These are phyloP conservation scores for Albula goreensis DNA, from an alignment of 2,113 vertebrate genomes.

Conservation along the genomic window DNA sequence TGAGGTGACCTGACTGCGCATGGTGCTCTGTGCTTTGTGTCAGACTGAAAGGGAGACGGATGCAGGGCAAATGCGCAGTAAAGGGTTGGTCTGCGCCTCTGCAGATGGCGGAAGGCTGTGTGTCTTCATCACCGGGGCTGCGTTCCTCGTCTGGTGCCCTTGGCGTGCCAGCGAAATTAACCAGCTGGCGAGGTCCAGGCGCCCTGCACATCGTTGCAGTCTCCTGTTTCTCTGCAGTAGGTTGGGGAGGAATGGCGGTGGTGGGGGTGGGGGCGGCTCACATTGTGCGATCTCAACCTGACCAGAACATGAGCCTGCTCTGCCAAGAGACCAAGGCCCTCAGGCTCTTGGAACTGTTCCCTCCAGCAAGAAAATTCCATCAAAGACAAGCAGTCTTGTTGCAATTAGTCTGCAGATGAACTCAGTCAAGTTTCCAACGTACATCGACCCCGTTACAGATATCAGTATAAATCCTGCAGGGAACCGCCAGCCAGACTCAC, in stretches of 20 bases:
- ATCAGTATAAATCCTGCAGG: neutral
- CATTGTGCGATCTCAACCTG: neutral
- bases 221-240: too few relatives aligned
- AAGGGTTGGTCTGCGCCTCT: neutral
- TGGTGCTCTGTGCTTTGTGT: neutral
- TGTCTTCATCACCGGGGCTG: neutral
- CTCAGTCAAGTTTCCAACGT: neutral
- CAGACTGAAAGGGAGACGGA: neutral
- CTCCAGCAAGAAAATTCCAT: neutral
- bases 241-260: neutral
- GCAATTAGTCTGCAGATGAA: neutral
- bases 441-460: neutral
- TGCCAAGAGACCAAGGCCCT: neutral
- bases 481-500: neutral
- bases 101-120: conserved; percentile 16
- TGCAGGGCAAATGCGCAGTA: neutral
- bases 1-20: neutral
- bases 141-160: neutral
- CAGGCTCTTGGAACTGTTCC: neutral
- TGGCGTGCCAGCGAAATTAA: neutral
- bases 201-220: neutral
- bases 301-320: neutral
- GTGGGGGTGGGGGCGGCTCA: neutral
- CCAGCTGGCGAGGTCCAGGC: neutral
- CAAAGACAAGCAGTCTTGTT: neutral